phyloP scores from a whole-genome alignment of 2,888 invertebrate genomes.

The Conomelus anceps region DNA sequence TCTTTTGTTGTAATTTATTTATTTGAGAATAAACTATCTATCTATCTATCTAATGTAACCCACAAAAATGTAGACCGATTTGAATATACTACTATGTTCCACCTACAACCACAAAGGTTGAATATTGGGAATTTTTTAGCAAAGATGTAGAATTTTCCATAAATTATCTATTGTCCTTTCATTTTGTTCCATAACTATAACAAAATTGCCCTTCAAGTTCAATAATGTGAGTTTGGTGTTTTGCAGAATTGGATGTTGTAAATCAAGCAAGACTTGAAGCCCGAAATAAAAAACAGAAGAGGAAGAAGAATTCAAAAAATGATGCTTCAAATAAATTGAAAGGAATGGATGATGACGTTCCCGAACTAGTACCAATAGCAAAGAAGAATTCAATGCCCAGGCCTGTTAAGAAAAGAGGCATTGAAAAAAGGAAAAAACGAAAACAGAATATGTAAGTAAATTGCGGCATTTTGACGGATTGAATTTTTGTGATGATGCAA shows the following conservation, averaged over 20 bases:
- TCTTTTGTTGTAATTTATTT: too few species aligned
- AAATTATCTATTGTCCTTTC: too few species aligned
- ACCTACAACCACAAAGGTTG: too few species aligned
- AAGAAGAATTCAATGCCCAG: neutral
- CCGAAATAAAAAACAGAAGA: neutral
- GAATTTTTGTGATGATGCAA: too few species aligned
- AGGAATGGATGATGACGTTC: neutral
- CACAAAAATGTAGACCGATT: too few species aligned
- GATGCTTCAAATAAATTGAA: neutral
- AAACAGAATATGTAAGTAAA: slow-evolving; percentile 21
- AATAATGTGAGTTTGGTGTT: neutral
- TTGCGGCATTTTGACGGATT: neutral
- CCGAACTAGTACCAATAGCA: neutral
- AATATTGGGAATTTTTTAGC: too few species aligned
- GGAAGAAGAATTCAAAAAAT: neutral
- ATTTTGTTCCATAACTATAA: too few species aligned
- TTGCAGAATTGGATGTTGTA: neutral
- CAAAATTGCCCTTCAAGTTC: neutral
- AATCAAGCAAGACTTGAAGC: neutral
- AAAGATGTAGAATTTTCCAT: too few species aligned
- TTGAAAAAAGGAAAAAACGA: slow-evolving; percentile 20
- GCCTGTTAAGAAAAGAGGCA: slow-evolving; percentile 14
- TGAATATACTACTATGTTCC: too few species aligned
- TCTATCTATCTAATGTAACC: too few species aligned
- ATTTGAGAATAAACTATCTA: too few species aligned